Percentiles rank a stretch among this genome's conserved stretches.
Evolutionary conservation across 2,888 invertebrate species (phyloP).

Genomic region (Lathronympha strigana): DNA sequence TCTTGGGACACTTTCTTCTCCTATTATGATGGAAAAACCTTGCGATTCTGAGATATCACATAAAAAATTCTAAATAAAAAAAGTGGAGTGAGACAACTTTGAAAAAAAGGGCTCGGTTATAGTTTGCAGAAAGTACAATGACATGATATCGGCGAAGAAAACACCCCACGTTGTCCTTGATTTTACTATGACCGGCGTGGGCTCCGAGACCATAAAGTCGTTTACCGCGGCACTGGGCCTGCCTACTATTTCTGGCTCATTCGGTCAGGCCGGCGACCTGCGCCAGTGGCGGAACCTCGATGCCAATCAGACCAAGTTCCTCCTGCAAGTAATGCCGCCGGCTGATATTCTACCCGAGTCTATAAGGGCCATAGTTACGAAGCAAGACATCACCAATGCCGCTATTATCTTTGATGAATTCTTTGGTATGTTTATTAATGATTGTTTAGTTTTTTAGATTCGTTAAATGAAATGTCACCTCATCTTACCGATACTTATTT

Average conservation of each 20-base stretch:
- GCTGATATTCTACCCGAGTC: slow-evolving; percentile 93
- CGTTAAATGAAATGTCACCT: slow-evolving; percentile 44
- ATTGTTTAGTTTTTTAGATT: neutral
- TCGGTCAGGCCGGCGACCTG: slow-evolving; percentile 93
- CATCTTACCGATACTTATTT: slow-evolving; percentile 48
- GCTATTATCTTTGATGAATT: slow-evolving; percentile 95
- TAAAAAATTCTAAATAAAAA: too few relatives aligned
- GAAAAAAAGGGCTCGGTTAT: too few relatives aligned
- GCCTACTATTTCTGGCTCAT: slow-evolving; percentile 93
- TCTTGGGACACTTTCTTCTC: too few relatives aligned
- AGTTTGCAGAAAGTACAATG: slow-evolving; percentile 90
- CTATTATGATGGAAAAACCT: too few relatives aligned
- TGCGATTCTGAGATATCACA: too few relatives aligned
- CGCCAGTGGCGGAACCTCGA: slow-evolving; percentile 92
- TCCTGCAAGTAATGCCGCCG: slow-evolving; percentile 93
- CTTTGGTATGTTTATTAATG: slow-evolving; percentile 85
- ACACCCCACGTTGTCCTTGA: slow-evolving; percentile 92
- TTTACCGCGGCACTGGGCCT: slow-evolving; percentile 91
- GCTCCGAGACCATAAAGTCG: slow-evolving; percentile 93
- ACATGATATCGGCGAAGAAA: slow-evolving; percentile 85
- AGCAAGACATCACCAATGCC: slow-evolving; percentile 95
- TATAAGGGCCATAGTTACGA: slow-evolving; percentile 90
- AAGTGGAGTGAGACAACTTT: too few relatives aligned
- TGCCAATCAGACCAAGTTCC: slow-evolving; percentile 88
- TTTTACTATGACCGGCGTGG: slow-evolving; percentile 91